Evolutionary conservation across 2,888 invertebrate species (phyloP), one percentile per base, ranked within the genome.

Genomic region (Tineola bisselliella): DNA sequence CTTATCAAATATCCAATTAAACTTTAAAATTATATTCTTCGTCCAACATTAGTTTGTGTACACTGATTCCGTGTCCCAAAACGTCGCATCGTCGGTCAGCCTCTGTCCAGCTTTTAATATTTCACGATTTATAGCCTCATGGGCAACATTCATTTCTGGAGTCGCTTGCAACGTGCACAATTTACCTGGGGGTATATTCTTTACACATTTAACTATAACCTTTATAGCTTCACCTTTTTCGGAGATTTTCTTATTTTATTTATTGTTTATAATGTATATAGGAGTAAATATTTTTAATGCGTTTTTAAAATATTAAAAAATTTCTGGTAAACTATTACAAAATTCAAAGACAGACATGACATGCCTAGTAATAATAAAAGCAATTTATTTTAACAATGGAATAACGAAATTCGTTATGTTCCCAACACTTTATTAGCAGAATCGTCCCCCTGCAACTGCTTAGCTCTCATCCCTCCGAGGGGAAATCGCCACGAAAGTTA

Each of bases 101-200:
- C 44, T 31, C 44, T 59, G 59, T 59, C 43, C 59, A 43, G 25
- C 44, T 80, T 81, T 81, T 80, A 81, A 81, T 81, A 81, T 81
- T 79, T 75, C 73, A 76, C 69, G 78, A 81, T 81, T 81, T 81
- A 81, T 80, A 66, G 76, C 74, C 80, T 79, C 80, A 63, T 64
- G 68, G 79, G 82, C 70, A 72, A 77, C 78, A 81, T 82, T 78
- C 76, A 80, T 82, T 81, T 77, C 68, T 43, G 43, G 31, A 12
- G n/a, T 8, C 44, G 44, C 19, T 43, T 59, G 59, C 59, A 59
- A 8, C 44, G 58, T 58, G 33, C 33, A 58, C 58, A 58, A 58
- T 30, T 58, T 58, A 33, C 33, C 33, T 58, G 58, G 33, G 17
- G 13, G 13, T 58, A n/a, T 3, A 58, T 58, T 58, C 58, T 13